Evolutionary conservation across 2,888 invertebrate genomes (phyloP).

Genomic region (Drosophila rubida): DNA sequence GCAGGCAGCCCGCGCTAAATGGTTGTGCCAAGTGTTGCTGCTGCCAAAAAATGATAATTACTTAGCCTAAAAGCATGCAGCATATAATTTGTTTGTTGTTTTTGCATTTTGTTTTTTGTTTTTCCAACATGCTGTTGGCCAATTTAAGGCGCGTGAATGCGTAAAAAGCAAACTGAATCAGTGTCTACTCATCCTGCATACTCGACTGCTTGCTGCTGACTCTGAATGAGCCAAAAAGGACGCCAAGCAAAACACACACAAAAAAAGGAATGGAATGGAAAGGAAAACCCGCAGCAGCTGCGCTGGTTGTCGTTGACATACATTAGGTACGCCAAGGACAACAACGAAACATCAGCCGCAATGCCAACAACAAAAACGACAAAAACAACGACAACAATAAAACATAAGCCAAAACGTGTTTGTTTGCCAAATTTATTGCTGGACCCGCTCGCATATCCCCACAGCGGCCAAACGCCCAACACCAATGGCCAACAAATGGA

Average conservation of each 20-base stretch:
- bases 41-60: constrained; percentile 69
- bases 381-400: constrained; percentile 62
- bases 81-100: constrained; percentile 52
- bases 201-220: constrained; percentile 30
- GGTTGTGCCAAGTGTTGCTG: constrained; percentile 45
- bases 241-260: constrained; percentile 17
- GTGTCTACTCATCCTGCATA: constrained; percentile 18
- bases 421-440: constrained; percentile 77
- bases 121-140: constrained; percentile 46
- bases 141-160: constrained; percentile 71
- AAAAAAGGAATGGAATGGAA: constrained; percentile 46
- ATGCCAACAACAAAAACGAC: constrained; percentile 37
- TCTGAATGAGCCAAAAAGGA: constrained; percentile 28
- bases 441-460: constrained; percentile 60
- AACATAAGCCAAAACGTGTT: constrained; percentile 78
- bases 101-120: constrained; percentile 7
- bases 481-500: constrained; percentile 27
- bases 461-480: constrained; percentile 52
- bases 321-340: constrained; percentile 74
- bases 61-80: constrained; percentile 63
- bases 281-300: constrained; percentile 27
- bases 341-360: constrained; percentile 60
- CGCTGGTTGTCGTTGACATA: constrained; percentile 66
- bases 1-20: constrained; percentile 31
- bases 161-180: constrained; percentile 63